Percentiles rank a stretch among this genome's conserved stretches.
Evolutionary conservation across 2,797 vertebrate species (phyloP).

Genomic region (Geotrypetes seraphini): DNA sequence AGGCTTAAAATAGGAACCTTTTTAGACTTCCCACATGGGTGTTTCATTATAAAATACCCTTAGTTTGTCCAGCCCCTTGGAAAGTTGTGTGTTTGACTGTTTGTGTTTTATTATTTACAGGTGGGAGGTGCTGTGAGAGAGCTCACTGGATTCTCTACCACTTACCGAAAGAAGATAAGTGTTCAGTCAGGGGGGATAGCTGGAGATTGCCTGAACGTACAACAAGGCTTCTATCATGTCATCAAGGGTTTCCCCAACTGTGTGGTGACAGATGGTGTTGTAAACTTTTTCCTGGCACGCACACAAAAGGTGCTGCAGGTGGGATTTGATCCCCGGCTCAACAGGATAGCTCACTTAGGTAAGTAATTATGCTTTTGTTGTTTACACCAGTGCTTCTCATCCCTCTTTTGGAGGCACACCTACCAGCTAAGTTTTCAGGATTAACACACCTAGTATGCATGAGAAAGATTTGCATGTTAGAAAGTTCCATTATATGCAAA

Average conservation of each 20-base stretch:
- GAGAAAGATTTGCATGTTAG: too few species aligned
- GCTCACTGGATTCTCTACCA: conserved; percentile 68
- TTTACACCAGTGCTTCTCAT: too few species aligned
- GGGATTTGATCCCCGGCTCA: conserved; percentile 75
- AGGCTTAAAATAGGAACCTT: too few species aligned
- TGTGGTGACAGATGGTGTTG: conserved; percentile 77
- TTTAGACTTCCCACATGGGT: too few species aligned
- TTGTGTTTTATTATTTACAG: conserved; percentile 46
- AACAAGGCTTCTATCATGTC: conserved; percentile 62
- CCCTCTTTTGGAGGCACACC: too few species aligned
- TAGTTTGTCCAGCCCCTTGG: too few species aligned
- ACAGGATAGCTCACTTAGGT: conserved; percentile 70
- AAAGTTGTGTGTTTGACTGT: too few species aligned
- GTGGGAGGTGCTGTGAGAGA: conserved; percentile 87
- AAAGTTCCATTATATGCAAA: too few species aligned
- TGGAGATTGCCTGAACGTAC: conserved; percentile 71
- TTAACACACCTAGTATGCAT: too few species aligned
- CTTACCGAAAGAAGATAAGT: conserved; percentile 69
- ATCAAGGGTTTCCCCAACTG: conserved; percentile 72
- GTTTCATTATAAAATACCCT: too few species aligned
- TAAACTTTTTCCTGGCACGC: conserved; percentile 84
- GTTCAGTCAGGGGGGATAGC: conserved; percentile 64
- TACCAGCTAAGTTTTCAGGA: too few species aligned
- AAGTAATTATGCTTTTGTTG: not conserved
- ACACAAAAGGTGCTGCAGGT: conserved; percentile 71